Conservation (phyloP, 1,140 invertebrate genomes). For the Zelostemma sp. region DNA sequence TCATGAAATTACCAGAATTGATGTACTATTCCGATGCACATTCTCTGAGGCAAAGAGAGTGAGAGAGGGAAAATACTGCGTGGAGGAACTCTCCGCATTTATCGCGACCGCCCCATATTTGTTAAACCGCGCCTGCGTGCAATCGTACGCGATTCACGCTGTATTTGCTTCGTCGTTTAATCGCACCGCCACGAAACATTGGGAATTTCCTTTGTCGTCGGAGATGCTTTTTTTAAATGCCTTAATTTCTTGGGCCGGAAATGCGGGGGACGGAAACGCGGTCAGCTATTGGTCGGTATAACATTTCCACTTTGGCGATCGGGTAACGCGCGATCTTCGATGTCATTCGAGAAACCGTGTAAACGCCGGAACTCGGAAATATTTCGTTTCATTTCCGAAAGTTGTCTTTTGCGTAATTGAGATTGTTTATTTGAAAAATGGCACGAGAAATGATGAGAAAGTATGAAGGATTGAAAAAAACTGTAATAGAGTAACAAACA, state of each 20-base stretch:
- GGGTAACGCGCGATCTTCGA: conserved; percentile 31
- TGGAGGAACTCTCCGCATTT: not conserved
- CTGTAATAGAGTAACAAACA: no score
- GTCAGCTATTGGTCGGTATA: conserved; percentile 23
- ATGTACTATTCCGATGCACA: conserved; percentile 24
- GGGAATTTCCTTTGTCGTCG: conserved; percentile 6
- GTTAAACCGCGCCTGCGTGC: not conserved
- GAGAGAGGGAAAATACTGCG: conserved; percentile 10
- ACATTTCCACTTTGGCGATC: conserved; percentile 1
- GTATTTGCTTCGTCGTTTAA: not conserved
- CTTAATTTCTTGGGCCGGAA: conserved; percentile 33
- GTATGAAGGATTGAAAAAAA: not conserved
- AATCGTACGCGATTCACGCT: not conserved
- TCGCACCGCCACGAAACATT: not conserved
- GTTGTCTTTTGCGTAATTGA: conserved; percentile 14
- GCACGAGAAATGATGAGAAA: not conserved
- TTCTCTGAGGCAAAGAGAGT: conserved; percentile 4
- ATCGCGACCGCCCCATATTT: not conserved
- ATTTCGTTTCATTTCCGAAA: conserved; percentile 32
- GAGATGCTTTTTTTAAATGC: no score
- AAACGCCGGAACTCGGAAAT: conserved; percentile 26
- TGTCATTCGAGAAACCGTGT: conserved; percentile 33
- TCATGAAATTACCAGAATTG: conserved; percentile 42
- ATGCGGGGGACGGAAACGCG: conserved; percentile 29
- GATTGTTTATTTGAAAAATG: not conserved